Evolutionary conservation across 2,888 invertebrate genomes (phyloP).

Genomic region (Lochmaea crataegi): DNA sequence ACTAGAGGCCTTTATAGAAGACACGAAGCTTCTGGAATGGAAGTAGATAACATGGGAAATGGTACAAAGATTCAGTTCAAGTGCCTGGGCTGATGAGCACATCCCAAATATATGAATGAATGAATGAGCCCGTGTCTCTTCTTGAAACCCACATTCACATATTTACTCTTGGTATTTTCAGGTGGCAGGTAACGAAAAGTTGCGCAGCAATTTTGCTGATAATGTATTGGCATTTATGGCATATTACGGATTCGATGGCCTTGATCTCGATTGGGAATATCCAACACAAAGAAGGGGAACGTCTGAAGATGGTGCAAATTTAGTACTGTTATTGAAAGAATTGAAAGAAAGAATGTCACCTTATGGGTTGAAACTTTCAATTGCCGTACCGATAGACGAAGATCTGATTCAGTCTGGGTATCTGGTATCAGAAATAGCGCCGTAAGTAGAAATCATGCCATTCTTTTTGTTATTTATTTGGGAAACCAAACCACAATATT

Average conservation of each 20-base stretch:
- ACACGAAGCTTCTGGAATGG: too few species aligned
- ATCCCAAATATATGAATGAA: too few species aligned
- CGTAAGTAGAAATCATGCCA: conserved; percentile 55
- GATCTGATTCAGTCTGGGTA: conserved; percentile 61
- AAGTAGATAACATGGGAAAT: too few species aligned
- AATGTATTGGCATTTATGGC: conserved; percentile 59
- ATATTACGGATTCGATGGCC: conserved; percentile 73
- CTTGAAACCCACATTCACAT: not conserved
- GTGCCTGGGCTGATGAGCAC: too few species aligned
- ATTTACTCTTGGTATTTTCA: conserved; percentile 46
- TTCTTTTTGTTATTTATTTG: too few species aligned
- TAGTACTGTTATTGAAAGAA: conserved; percentile 59
- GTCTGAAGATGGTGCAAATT: conserved; percentile 51
- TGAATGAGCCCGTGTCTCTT: too few species aligned
- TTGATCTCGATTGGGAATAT: conserved; percentile 81
- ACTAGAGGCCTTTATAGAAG: too few species aligned
- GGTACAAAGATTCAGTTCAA: too few species aligned
- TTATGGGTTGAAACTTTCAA: conserved; percentile 63
- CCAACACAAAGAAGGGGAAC: conserved; percentile 70
- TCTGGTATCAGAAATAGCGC: conserved; percentile 61
- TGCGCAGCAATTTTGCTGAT: conserved; percentile 63
- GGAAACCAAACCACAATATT: too few species aligned
- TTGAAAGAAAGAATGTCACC: conserved; percentile 62
- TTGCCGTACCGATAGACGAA: conserved; percentile 65
- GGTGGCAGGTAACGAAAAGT: conserved; percentile 62